Conservation (phyloP, 1,140 invertebrate genomes). For the Drosophila ohnishii region DNA sequence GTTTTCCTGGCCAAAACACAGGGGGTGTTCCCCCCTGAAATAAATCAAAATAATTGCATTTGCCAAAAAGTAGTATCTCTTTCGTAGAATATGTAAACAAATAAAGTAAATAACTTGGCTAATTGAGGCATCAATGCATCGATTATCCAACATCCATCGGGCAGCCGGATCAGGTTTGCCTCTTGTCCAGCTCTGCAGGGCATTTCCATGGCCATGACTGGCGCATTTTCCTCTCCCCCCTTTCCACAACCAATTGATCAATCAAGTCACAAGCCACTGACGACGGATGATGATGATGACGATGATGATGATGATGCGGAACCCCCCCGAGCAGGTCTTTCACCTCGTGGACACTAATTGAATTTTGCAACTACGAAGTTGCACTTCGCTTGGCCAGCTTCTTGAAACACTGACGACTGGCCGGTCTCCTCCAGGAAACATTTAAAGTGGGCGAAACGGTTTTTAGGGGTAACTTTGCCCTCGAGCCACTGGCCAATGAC, state of each 20-base stretch:
- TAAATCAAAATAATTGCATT: background rate
- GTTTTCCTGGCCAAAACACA: background rate
- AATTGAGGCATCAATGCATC: background rate
- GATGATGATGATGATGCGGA: background rate
- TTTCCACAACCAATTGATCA: conserved; percentile 52
- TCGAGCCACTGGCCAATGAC: no score
- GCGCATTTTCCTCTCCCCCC: conserved; percentile 27
- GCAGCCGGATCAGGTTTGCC: conserved; percentile 13
- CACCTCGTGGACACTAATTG: background rate
- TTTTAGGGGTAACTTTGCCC: no score
- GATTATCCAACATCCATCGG: background rate
- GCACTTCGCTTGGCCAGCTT: background rate
- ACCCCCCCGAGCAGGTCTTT: no score
- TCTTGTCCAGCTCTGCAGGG: conserved; percentile 25
- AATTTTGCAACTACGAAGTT: conserved; percentile 1
- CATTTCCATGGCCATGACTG: conserved; percentile 23
- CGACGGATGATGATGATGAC: background rate
- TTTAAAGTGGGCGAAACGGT: background rate
- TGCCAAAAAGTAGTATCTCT: background rate
- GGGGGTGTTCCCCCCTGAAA: background rate
- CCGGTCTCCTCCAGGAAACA: background rate
- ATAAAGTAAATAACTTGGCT: background rate
- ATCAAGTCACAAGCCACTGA: conserved; percentile 35
- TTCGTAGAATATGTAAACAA: background rate
- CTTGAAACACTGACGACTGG: background rate